phyloP scores from a whole-genome alignment of 1,140 invertebrate species.

The Eriosoma lanigerum region DNA sequence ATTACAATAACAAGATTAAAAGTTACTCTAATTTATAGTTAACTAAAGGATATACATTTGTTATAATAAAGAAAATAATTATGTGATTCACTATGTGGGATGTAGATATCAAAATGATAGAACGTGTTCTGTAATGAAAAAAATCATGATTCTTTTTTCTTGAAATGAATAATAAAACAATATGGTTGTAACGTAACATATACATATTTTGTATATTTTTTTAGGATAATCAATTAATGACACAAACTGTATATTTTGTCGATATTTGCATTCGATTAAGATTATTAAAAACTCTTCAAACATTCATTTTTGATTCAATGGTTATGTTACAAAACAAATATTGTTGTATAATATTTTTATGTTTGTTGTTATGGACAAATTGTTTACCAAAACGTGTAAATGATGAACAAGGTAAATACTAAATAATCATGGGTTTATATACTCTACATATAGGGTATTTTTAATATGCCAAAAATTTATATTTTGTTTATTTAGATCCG shows the following conservation, averaged over 20 bases:
- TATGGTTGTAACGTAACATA: not conserved
- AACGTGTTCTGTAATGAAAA: no score
- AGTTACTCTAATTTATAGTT: no score
- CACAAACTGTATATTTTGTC: conserved; percentile 5
- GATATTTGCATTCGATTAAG: conserved; percentile 33
- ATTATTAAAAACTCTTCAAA: conserved; percentile 32
- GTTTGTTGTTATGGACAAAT: conserved; percentile 37
- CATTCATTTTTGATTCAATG: conserved; percentile 48
- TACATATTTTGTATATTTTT: not conserved
- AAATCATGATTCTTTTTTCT: no score
- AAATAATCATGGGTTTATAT: not conserved
- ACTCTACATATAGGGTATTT: not conserved
- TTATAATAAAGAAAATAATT: no score
- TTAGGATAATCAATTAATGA: conserved; percentile 37
- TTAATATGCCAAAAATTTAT: no score
- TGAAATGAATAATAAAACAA: not conserved
- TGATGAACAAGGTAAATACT: conserved; percentile 8
- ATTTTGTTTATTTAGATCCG: conserved; percentile 19
- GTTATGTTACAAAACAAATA: conserved; percentile 36
- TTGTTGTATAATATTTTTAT: conserved; percentile 41
- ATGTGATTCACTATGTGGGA: no score
- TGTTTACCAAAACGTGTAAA: conserved; percentile 12
- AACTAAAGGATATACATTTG: no score
- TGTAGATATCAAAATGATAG: no score
- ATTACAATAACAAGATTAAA: no score